These are phyloP conservation scores for Argyresthia albistria DNA, from an alignment of 2,888 invertebrate genomes.

Conservation along the genomic window DNA sequence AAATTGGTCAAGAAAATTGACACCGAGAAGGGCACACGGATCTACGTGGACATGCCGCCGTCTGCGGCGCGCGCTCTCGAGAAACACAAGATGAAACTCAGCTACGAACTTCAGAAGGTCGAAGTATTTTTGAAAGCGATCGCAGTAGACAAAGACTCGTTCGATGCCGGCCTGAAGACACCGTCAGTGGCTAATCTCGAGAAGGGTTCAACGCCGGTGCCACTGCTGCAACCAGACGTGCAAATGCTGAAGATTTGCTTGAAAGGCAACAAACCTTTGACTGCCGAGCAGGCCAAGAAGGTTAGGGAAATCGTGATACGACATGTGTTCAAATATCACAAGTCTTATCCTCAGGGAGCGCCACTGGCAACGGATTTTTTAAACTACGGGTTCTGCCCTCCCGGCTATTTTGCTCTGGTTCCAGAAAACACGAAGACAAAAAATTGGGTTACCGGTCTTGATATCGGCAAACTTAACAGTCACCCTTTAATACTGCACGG, in stretches of 20 bases:
- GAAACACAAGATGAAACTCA: conserved; percentile 41
- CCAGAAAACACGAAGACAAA: conserved; percentile 45
- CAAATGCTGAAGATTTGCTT: conserved; percentile 36
- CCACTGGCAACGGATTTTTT: conserved; percentile 34
- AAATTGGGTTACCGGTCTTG: conserved; percentile 35
- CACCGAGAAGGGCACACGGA: conserved; percentile 40
- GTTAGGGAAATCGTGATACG: conserved; percentile 47
- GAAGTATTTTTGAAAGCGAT: conserved; percentile 46
- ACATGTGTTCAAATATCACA: conserved; percentile 41
- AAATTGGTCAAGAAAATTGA: conserved; percentile 51
- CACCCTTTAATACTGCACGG: conserved; percentile 28
- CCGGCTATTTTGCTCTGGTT: conserved; percentile 40
- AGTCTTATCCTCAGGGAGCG: conserved; percentile 17
- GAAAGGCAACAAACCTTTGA: conserved; percentile 33
- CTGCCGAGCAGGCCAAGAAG: conserved; percentile 32
- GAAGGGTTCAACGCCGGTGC: conserved; percentile 32
- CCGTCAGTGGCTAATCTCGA: conserved; percentile 18
- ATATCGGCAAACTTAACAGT: conserved; percentile 35
- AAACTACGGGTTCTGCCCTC: conserved; percentile 41
- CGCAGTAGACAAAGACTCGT: conserved; percentile 52
- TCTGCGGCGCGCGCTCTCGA: conserved; percentile 47
- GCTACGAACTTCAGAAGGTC: conserved; percentile 57
- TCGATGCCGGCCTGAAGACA: conserved; percentile 43
- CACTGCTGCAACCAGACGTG: conserved; percentile 28
- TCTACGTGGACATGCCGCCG: conserved; percentile 59